A percentile compares a stretch with the other conserved stretches of the same genome.
Evolutionary conservation across 2,113 vertebrate genomes (phyloP).

Genomic region (Xerus inauris): DNA sequence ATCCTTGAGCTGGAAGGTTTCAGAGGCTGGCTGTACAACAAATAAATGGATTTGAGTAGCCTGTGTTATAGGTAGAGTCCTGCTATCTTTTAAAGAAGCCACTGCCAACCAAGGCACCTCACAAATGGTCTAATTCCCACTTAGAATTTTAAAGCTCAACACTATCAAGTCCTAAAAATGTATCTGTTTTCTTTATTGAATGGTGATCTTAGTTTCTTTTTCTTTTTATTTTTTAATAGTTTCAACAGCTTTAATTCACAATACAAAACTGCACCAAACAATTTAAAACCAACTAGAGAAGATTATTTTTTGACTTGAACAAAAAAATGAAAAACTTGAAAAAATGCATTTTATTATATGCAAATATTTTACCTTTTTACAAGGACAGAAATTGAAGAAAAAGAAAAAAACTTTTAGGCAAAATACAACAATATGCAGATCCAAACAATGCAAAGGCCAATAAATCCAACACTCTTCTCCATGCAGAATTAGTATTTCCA

Average conservation of each 20-base stretch:
- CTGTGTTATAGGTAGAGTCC: too few species aligned
- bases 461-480: constrained; percentile 50
- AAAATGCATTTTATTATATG: constrained; percentile 44
- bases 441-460: constrained; percentile 57
- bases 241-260: not conserved
- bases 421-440: constrained; percentile 59
- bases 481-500: constrained; percentile 53
- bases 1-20: constrained; percentile 43
- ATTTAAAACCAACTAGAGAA: not conserved
- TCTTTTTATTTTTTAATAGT: not conserved
- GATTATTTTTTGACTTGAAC: not conserved
- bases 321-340: not conserved
- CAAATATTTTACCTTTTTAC: not conserved
- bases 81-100: not conserved
- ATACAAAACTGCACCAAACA: not conserved
- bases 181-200: constrained; percentile 13
- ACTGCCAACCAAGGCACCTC: not conserved
- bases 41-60: not conserved
- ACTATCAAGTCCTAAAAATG: not conserved
- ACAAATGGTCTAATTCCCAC: not conserved
- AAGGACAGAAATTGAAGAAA: not conserved
- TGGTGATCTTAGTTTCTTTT: not conserved
- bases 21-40: constrained; percentile 6
- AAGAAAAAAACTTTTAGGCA: constrained; percentile 56
- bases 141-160: not conserved